Base-by-base conservation (phyloP, 2,888 invertebrate genomes). In the Autographa gamma region DNA sequence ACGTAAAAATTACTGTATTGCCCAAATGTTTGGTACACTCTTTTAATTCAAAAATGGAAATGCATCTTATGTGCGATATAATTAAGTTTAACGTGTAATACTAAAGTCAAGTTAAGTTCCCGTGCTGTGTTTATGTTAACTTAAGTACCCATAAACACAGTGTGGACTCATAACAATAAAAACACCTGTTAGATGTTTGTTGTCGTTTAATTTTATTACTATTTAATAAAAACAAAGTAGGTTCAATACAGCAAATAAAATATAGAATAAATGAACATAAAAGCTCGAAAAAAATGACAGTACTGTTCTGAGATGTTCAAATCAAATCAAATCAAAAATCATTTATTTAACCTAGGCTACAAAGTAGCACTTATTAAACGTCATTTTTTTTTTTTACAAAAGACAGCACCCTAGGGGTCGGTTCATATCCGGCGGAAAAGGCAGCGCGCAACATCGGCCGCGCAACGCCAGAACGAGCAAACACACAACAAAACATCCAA, bases 91-190 rank as follows among this genome's bases (percentile, higher is more conserved):
- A 16, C 43, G 14, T 16, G 14, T 43, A 14, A 43, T 14, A 43
- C 16, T 14, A 14, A 48, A 8, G 48, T 48, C 8, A 48, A n/a
- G n/a, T 48, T 48, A 48, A n/a, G n/a, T 48, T 48, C 6, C 48
- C 48, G n/a, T 8, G 16, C n/a, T 48, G 48, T 48, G 48, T 48
- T 48, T 48, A 48, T n/a, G 48, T n/a, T 5, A 7, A n/a, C 48
- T 0, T 48, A 48, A n/a, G 48, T 48, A n/a, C n/a, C 48, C n/a
- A 48, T 48, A 48, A 48, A 48, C 48, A n/a, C n/a, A 48, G n/a
- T n/a, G 48, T n/a, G 48, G 48, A n/a, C 48, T 48, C 48, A n/a
- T 48, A 48, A 48, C n/a, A 48, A 48, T 48, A 48, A 48, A 48
- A 48, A 48, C 48, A 48, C 48, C 48, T 48, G 48, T 48, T 48